These are phyloP conservation scores for Plutomurus gul DNA, from an alignment of 1,140 invertebrate species.

Conservation along the genomic window DNA sequence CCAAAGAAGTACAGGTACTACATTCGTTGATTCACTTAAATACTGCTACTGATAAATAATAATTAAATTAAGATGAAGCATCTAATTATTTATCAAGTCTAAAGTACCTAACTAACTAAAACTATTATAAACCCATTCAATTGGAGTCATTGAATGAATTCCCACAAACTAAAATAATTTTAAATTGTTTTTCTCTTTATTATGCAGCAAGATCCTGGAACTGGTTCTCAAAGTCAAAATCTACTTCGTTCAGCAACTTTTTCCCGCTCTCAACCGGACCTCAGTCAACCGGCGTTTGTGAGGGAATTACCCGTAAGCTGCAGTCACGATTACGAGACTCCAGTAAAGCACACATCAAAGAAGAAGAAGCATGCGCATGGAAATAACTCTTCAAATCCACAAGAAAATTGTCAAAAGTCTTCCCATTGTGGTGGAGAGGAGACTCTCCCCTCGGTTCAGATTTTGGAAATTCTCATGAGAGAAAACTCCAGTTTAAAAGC, in stretches of 20 bases:
- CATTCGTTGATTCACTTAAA: background rate
- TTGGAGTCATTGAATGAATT: too few relatives aligned
- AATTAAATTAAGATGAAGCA: too few relatives aligned
- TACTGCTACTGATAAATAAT: too few relatives aligned
- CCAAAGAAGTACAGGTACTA: conserved; percentile 65
- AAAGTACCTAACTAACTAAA: too few relatives aligned
- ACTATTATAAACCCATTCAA: too few relatives aligned
- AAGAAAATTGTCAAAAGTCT: conserved; percentile 35
- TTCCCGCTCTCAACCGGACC: conserved; percentile 79
- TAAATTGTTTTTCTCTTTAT: conserved; percentile 54
- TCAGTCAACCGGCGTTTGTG: conserved; percentile 53
- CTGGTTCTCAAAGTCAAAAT: conserved; percentile 53
- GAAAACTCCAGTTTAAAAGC: conserved; percentile 83
- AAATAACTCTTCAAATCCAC: background rate
- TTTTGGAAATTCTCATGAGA: conserved; percentile 79
- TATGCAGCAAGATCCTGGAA: conserved; percentile 63
- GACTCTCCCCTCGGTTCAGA: conserved; percentile 71
- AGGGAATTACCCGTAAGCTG: conserved; percentile 52
- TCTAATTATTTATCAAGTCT: too few relatives aligned
- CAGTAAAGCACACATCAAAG: conserved; percentile 63
- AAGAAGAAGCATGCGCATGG: conserved; percentile 33
- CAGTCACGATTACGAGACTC: conserved; percentile 67
- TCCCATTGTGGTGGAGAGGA: conserved; percentile 57
- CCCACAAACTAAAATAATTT: background rate
- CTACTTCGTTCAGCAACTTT: conserved; percentile 59